Evolutionary conservation across 2,888 invertebrate genomes (phyloP), one percentile per base, ranked within the genome.

Genomic region (Thecophora atra): DNA sequence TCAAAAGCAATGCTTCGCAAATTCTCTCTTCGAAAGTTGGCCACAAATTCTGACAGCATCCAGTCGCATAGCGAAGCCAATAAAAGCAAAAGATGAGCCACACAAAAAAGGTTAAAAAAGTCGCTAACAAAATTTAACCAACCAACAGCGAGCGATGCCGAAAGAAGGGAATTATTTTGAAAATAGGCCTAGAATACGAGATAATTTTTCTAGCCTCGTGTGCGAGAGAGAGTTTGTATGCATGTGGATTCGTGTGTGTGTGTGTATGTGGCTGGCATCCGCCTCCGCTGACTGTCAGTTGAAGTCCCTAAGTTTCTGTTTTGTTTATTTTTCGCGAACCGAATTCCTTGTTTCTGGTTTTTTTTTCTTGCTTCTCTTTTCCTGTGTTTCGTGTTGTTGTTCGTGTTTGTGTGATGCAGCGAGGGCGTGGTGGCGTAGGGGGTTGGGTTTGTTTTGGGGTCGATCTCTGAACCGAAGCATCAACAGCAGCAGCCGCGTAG

Each of bases 31-130:
- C 17, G 64, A 21, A 42, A 60, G 28, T 11, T 60, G 13, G 60
- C 5, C 60, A 60, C 28, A 28, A 58, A 47, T 17, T 30, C 26
- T 26, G 56, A 58, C 56, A 58, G 56, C 37, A 60, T 26, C 3
- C 6, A 30, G 60, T 26, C 28, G n/a, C 60, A n/a, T 15, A 26
- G 47, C 6, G n/a, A n/a, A 47, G 47, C 47, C n/a, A 47, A 47
- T 1, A n/a, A 47, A 47, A 47, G 13, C 5, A n/a, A 5, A 47
- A 47, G 17, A 47, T 8, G 13, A 3, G 13, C 37, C 37, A 2
- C n/a, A n/a, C n/a, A 37, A 37, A 37, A 37, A 37, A 2, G 37
- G 37, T 8, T 11, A 8, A 2, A 11, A 37, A 2, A 37, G 11
- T 8, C 37, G 7, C 37, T 11, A 37, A 11, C 21, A 24, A 19